Conservation (phyloP, 2,797 vertebrate genomes). For the Pristis pectinata region DNA sequence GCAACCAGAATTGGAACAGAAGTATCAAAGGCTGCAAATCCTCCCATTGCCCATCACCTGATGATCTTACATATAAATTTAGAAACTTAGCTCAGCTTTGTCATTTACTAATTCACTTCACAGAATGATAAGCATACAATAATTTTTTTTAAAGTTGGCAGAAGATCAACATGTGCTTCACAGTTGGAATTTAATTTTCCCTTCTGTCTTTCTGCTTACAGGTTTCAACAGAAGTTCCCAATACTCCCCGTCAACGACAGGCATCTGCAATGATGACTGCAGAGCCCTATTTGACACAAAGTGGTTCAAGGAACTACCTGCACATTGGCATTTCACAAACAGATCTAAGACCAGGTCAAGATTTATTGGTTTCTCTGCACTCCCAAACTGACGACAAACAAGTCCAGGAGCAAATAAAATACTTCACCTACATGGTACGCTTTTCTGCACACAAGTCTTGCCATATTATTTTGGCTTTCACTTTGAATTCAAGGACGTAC, state of each 20-base stretch:
- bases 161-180: background rate
- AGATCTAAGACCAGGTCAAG: conserved; percentile 52
- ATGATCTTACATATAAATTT: background rate
- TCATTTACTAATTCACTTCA: no score
- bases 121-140: conserved; percentile 48
- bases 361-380: conserved; percentile 59
- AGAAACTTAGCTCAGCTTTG: background rate
- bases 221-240: conserved; percentile 52
- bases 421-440: conserved; percentile 75
- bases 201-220: conserved; percentile 42
- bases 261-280: conserved; percentile 55
- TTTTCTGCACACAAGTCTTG: background rate
- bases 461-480: background rate
- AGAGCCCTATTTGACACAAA: conserved; percentile 50
- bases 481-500: background rate
- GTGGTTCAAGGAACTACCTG: conserved; percentile 55
- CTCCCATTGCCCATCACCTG: background rate
- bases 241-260: conserved; percentile 44
- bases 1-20: background rate
- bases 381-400: conserved; percentile 41
- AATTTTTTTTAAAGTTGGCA: conserved; percentile 40
- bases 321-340: conserved; percentile 54
- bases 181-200: background rate
- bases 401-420: conserved; percentile 36
- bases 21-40: background rate